Evolutionary conservation across 2,113 vertebrate genomes (phyloP).

Genomic region (Ptyas mucosa): DNA sequence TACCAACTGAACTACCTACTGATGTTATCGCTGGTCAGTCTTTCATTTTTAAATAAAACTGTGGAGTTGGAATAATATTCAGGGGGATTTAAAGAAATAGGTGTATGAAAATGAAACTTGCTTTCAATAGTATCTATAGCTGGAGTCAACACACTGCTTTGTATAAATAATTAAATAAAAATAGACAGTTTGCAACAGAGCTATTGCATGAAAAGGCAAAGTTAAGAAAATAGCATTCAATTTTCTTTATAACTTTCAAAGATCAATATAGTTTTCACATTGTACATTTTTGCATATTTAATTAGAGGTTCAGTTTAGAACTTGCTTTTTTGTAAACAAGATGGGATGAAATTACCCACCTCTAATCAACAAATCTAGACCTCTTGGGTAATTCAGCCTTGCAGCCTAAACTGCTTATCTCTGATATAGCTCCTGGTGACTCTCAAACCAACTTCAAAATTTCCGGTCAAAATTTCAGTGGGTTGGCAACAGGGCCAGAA

Average conservation of each 20-base stretch:
- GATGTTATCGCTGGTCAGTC: constrained; percentile 30
- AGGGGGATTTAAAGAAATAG: neutral
- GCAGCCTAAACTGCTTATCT: neutral
- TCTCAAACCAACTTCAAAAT: neutral
- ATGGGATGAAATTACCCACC: neutral
- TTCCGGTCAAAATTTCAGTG: neutral
- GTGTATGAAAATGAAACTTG: neutral
- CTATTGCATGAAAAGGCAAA: neutral
- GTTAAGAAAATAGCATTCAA: neutral
- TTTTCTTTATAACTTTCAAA: neutral
- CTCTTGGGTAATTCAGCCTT: neutral
- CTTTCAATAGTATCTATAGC: too few species aligned
- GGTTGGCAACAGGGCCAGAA: neutral
- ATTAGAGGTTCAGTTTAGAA: neutral
- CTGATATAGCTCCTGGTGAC: neutral
- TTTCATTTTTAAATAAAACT: neutral
- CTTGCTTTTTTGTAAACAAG: neutral
- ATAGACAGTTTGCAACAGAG: neutral
- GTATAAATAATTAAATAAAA: neutral
- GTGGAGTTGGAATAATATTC: neutral
- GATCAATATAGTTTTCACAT: neutral
- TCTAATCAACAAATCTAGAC: neutral
- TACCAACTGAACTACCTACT: constrained; percentile 34
- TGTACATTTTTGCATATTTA: neutral
- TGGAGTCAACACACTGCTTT: neutral